phyloP scores from a whole-genome alignment of 2,888 invertebrate species.

The Smittia aterrima region DNA sequence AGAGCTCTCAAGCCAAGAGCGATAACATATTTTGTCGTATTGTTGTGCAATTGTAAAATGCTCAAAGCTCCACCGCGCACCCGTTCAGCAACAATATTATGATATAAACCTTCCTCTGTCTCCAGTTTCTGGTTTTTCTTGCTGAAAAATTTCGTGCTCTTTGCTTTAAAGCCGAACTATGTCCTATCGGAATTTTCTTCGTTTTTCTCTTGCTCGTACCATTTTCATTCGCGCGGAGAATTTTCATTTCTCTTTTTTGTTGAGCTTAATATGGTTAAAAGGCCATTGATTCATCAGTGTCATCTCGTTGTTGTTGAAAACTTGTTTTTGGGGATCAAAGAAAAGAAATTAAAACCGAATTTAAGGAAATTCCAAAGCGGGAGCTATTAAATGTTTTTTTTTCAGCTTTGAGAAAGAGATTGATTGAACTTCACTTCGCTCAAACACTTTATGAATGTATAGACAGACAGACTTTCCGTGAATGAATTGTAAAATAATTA shows the following conservation, averaged over 20 bases:
- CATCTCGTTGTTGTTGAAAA: neutral
- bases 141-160: conserved; percentile 10
- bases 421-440: no score
- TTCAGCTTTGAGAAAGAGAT: no score
- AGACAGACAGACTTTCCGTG: no score
- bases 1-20: conserved; percentile 15
- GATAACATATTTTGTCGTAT: conserved; percentile 32
- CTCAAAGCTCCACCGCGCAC: conserved; percentile 6
- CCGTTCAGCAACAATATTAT: conserved; percentile 10
- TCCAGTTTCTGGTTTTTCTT: conserved; percentile 36
- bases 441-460: no score
- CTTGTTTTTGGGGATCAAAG: neutral
- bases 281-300: conserved; percentile 18
- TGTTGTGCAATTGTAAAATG: conserved; percentile 11
- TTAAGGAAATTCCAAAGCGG: neutral
- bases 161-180: conserved; percentile 43
- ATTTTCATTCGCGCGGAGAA: conserved; percentile 10
- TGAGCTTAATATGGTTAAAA: neutral
- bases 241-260: neutral
- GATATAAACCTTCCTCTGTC: conserved; percentile 38
- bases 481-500: no score
- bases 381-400: no score
- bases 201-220: neutral
- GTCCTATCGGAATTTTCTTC: conserved; percentile 43
- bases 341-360: neutral